These are phyloP conservation scores for Xenus cinereus DNA, from an alignment of 2,113 vertebrate species.

Conservation along the genomic window DNA sequence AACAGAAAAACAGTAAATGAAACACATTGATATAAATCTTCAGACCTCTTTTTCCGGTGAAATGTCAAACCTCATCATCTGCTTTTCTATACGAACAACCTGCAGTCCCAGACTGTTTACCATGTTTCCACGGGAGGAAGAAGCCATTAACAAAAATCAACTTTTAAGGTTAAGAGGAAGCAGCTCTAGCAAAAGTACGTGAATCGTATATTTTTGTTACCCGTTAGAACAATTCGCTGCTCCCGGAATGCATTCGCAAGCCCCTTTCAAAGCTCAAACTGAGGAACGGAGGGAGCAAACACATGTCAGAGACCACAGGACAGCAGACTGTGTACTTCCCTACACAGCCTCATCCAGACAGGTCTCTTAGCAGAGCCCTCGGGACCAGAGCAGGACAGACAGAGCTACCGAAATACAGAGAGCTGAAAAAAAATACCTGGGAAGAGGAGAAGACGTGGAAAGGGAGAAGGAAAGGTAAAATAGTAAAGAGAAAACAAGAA, in stretches of 20 bases:
- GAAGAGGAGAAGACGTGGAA: background rate
- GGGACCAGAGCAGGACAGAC: background rate
- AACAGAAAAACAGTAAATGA: background rate
- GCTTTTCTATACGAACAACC: background rate
- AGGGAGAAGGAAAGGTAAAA: background rate
- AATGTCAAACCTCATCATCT: conserved; percentile 9
- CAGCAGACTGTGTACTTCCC: background rate
- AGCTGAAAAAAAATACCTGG: background rate
- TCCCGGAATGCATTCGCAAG: background rate
- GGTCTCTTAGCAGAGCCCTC: background rate
- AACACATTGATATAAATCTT: background rate
- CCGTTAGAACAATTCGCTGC: conserved; percentile 1
- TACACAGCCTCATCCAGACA: background rate
- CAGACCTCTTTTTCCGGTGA: background rate
- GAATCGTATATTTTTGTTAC: background rate
- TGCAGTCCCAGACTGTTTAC: background rate
- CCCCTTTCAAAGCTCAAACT: background rate
- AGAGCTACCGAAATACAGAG: background rate
- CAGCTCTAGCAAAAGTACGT: background rate
- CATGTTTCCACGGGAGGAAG: background rate
- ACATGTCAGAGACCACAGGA: background rate
- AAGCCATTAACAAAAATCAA: conserved; percentile 19
- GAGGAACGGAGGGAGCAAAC: background rate
- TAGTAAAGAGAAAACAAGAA: background rate
- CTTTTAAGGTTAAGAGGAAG: conserved; percentile 18